phyloP scores from a whole-genome alignment of 2,797 vertebrate species.

The Oceanodroma leucorhoa region DNA sequence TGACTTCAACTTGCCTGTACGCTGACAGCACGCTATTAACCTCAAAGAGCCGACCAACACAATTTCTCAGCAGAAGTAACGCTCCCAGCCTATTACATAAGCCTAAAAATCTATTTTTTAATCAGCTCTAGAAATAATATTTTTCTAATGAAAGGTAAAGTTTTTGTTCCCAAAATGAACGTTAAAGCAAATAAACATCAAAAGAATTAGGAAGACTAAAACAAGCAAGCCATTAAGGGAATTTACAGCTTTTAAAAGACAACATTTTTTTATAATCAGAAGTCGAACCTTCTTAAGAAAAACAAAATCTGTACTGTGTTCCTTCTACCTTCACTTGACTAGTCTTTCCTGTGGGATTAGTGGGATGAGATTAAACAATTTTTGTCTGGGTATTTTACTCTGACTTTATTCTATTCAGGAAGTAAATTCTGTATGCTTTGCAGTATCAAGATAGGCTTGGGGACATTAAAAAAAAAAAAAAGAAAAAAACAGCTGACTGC shows the following conservation, averaged over 20 bases:
- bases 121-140: background rate
- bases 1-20: background rate
- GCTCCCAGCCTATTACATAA: background rate
- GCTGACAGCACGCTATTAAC: background rate
- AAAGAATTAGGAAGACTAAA: background rate
- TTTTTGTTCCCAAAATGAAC: background rate
- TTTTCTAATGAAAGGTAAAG: background rate
- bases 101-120: background rate
- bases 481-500: background rate
- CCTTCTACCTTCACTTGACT: background rate
- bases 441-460: background rate
- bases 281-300: background rate
- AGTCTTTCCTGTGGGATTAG: background rate
- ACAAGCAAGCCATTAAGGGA: background rate
- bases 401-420: background rate
- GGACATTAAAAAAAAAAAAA: background rate
- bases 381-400: background rate
- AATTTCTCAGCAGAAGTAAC: background rate
- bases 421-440: background rate
- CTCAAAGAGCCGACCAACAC: background rate
- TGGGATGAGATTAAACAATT: background rate
- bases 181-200: background rate
- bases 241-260: background rate
- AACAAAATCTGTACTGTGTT: background rate
- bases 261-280: background rate